Percentiles rank a stretch among this genome's conserved stretches.
phyloP scores from a whole-genome alignment of 2,113 vertebrate genomes.

The Grallaria varia region DNA sequence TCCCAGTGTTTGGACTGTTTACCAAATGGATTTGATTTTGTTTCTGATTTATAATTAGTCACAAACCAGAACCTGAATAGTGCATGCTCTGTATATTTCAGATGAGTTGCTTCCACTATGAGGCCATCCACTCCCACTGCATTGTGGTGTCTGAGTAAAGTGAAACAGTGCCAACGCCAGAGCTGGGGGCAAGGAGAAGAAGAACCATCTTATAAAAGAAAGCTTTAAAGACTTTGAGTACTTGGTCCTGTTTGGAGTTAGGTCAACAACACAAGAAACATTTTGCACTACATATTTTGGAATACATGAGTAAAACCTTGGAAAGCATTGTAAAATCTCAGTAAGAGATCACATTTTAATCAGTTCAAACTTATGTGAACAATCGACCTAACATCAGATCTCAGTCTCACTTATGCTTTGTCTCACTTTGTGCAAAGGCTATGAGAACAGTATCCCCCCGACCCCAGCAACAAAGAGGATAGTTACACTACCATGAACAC shows the following conservation, averaged over 20 bases:
- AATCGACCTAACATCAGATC: neutral
- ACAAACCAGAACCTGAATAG: neutral
- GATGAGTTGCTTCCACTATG: neutral
- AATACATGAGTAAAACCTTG: neutral
- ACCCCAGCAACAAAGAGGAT: neutral
- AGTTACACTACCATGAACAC: neutral
- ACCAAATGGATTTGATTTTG: neutral
- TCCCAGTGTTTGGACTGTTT: neutral
- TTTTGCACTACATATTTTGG: neutral
- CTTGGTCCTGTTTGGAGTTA: neutral
- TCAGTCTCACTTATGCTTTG: neutral
- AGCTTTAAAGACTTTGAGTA: neutral
- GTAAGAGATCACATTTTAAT: neutral
- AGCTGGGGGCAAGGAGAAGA: neutral
- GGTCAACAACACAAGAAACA: neutral
- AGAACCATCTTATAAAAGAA: neutral
- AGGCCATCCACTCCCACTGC: neutral
- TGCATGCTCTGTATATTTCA: neutral
- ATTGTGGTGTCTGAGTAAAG: neutral
- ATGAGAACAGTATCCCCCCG: neutral
- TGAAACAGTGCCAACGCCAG: fast-evolving
- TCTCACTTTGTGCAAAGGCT: neutral
- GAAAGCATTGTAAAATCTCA: neutral
- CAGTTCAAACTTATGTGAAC: neutral
- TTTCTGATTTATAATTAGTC: neutral